Evolutionary conservation across 2,113 vertebrate species (phyloP).

Genomic region (Nothobranchius kuhntae): DNA sequence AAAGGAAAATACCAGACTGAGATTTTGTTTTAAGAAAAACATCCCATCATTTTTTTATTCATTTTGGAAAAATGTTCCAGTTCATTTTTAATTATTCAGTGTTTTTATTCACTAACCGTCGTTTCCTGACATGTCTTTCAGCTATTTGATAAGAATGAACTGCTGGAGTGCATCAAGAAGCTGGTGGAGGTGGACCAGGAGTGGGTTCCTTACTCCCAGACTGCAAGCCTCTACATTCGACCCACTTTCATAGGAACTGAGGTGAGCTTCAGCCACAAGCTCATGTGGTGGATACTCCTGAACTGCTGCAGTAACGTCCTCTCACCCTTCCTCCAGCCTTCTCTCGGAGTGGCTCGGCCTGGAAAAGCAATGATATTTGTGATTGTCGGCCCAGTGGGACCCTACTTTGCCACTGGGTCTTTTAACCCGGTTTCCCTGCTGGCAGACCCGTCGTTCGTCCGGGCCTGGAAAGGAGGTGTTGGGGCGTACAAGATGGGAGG

Average conservation of each 20-base stretch:
- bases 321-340: slow-evolving; percentile 73
- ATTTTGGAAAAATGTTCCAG: background rate
- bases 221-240: slow-evolving; percentile 88
- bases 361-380: slow-evolving; percentile 81
- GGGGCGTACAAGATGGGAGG: slow-evolving; percentile 88
- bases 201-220: slow-evolving; percentile 83
- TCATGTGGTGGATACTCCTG: background rate
- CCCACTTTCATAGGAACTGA: slow-evolving; percentile 87
- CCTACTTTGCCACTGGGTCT: slow-evolving; percentile 85
- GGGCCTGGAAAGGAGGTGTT: slow-evolving; percentile 87
- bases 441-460: slow-evolving; percentile 83
- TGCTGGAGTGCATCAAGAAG: slow-evolving; percentile 85
- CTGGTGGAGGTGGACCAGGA: slow-evolving; percentile 86
- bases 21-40: no score
- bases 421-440: slow-evolving; percentile 86
- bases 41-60: no score
- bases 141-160: slow-evolving; percentile 83
- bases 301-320: background rate
- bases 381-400: slow-evolving; percentile 86
- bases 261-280: slow-evolving; percentile 62
- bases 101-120: background rate
- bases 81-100: no score
- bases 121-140: slow-evolving; percentile 36
- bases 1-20: no score
- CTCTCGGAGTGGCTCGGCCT: slow-evolving; percentile 80